Conservation (phyloP, 2,888 invertebrate genomes). For the Xylocampa areola region DNA sequence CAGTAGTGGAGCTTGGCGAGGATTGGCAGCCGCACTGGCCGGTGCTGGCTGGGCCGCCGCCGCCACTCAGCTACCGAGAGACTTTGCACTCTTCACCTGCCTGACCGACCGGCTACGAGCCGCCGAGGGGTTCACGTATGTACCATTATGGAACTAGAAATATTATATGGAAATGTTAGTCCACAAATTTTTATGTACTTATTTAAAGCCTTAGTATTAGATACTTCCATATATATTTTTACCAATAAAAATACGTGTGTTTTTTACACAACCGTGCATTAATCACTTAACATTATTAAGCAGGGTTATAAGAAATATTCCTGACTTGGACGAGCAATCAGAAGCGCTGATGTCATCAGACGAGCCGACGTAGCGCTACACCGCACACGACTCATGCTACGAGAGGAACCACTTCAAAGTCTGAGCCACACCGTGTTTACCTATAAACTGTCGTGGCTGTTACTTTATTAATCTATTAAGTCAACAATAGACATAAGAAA, state of each 20-base stretch:
- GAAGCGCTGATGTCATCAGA: slow-evolving; percentile 90
- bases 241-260: too few relatives aligned
- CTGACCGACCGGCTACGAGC: slow-evolving; percentile 66
- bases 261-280: too few relatives aligned
- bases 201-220: too few relatives aligned
- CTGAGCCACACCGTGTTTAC: slow-evolving; percentile 55
- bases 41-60: slow-evolving; percentile 74
- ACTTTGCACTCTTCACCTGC: slow-evolving; percentile 60
- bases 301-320: slow-evolving; percentile 84
- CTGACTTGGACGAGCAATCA: slow-evolving; percentile 90
- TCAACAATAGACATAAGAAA: slow-evolving; percentile 44
- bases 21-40: slow-evolving; percentile 65
- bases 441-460: slow-evolving; percentile 33
- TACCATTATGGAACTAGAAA: slow-evolving; percentile 25
- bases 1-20: slow-evolving; percentile 56
- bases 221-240: background rate
- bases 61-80: slow-evolving; percentile 64
- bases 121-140: slow-evolving; percentile 78
- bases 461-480: slow-evolving; percentile 29
- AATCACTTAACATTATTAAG: slow-evolving; percentile 17
- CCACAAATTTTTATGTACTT: too few relatives aligned
- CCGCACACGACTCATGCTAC: slow-evolving; percentile 46
- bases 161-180: too few relatives aligned
- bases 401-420: slow-evolving; percentile 60
- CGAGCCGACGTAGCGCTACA: slow-evolving; percentile 82